phyloP scores from a whole-genome alignment of 2,113 vertebrate species.

The Clarias macrocephalus region DNA sequence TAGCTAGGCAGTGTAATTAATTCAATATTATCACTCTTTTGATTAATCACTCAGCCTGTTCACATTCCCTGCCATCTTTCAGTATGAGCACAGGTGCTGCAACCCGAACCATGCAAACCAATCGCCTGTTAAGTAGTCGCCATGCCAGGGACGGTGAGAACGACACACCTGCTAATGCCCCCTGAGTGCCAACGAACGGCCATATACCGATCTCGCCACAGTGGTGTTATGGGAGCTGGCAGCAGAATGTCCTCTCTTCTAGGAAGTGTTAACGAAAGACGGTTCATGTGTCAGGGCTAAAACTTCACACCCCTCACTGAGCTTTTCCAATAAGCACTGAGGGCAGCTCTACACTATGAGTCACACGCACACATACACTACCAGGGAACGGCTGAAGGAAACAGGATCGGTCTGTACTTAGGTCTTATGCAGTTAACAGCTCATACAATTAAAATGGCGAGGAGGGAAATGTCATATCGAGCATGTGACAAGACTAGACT shows the following conservation, averaged over 20 bases:
- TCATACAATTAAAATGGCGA: slow-evolving; percentile 41
- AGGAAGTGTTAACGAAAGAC: slow-evolving; percentile 44
- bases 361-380: slow-evolving; percentile 17
- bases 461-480: background rate
- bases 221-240: slow-evolving; percentile 23
- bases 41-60: slow-evolving; percentile 24
- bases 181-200: slow-evolving; percentile 31
- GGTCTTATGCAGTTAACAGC: slow-evolving; percentile 20
- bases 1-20: background rate
- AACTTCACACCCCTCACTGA: slow-evolving; percentile 49
- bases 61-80: slow-evolving; percentile 38
- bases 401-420: background rate
- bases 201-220: slow-evolving; percentile 32
- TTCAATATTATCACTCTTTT: background rate
- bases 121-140: slow-evolving; percentile 47
- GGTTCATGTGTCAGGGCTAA: slow-evolving; percentile 40
- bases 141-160: slow-evolving; percentile 52
- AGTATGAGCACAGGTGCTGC: slow-evolving; percentile 46
- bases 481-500: background rate
- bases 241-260: slow-evolving; percentile 49
- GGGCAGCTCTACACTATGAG: slow-evolving; percentile 38
- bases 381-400: slow-evolving; percentile 11
- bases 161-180: slow-evolving; percentile 57
- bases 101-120: slow-evolving; percentile 52
- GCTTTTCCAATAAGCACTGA: slow-evolving; percentile 51